A percentile compares a stretch with the other conserved stretches of the same genome.
Evolutionary conservation across 2,113 vertebrate species (phyloP).

Genomic region (Stomatorhinus ivindoensis): DNA sequence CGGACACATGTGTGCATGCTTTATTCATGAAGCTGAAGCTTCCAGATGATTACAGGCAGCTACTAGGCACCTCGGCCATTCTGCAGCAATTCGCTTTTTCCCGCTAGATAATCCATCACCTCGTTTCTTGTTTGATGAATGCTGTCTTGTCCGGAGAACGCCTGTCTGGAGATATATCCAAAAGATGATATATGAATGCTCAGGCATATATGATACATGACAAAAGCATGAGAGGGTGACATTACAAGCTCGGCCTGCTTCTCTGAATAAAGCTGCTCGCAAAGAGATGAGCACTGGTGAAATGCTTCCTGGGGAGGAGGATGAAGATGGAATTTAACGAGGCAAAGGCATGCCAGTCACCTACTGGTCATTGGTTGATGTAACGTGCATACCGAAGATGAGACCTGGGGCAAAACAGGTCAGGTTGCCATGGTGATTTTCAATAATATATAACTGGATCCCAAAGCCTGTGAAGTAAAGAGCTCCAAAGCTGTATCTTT

Average conservation of each 20-base stretch:
- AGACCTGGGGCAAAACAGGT: not conserved
- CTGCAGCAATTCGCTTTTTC: not conserved
- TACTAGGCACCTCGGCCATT: not conserved
- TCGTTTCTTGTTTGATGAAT: not conserved
- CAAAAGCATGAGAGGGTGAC: not conserved
- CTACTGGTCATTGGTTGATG: not conserved
- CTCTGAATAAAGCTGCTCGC: not conserved
- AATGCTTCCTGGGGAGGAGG: not conserved
- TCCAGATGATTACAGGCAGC: not conserved
- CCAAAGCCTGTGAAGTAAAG: not conserved
- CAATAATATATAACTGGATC: slow-evolving; percentile 11
- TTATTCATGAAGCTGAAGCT: not conserved
- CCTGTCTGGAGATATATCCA: not conserved
- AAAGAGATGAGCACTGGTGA: not conserved
- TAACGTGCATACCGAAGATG: not conserved
- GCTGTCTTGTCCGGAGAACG: not conserved
- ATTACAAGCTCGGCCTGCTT: not conserved
- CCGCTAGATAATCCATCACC: not conserved
- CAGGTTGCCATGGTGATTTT: slow-evolving; percentile 10
- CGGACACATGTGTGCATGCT: not conserved
- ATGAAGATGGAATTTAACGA: not conserved
- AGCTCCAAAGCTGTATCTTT: not conserved
- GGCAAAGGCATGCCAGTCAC: not conserved
- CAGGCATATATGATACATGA: not conserved
- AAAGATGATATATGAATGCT: not conserved